phyloP scores from a whole-genome alignment of 2,113 vertebrate genomes.

The Bagarius yarrelli region DNA sequence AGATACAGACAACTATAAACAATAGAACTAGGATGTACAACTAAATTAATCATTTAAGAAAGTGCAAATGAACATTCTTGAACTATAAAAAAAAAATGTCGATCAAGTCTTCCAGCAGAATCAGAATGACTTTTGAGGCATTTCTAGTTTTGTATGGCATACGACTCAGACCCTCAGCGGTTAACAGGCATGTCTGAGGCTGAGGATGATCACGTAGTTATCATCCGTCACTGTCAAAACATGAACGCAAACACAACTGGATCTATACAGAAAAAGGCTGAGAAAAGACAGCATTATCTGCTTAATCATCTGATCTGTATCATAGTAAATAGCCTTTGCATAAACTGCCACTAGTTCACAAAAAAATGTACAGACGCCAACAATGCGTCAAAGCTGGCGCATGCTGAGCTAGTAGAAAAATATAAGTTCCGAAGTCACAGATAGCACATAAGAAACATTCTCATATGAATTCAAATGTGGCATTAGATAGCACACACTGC shows the following conservation, averaged over 20 bases:
- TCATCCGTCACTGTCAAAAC: not conserved
- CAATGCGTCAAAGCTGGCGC: not conserved
- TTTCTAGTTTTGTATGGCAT: too few species aligned
- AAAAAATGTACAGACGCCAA: too few species aligned
- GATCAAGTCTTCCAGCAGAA: too few species aligned
- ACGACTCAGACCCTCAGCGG: not conserved
- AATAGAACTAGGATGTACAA: too few species aligned
- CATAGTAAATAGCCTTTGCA: not conserved
- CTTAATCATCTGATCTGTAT: not conserved
- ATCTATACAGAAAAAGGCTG: not conserved
- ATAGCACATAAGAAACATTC: not conserved
- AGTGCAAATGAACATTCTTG: too few species aligned
- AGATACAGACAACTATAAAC: too few species aligned
- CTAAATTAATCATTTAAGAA: too few species aligned
- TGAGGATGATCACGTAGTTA: too few species aligned
- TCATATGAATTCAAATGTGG: not conserved
- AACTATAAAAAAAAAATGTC: too few species aligned
- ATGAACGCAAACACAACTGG: not conserved
- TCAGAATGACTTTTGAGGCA: too few species aligned
- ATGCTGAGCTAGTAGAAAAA: not conserved
- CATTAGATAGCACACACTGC: not conserved
- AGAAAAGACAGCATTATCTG: not conserved
- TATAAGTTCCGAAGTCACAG: not conserved
- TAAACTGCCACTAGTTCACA: not conserved
- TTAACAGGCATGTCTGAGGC: not conserved